Percentiles rank a stretch among this genome's conserved stretches.
These are phyloP conservation scores for Latrodectus hesperus DNA, from an alignment of 2,888 invertebrate species.

Conservation along the genomic window DNA sequence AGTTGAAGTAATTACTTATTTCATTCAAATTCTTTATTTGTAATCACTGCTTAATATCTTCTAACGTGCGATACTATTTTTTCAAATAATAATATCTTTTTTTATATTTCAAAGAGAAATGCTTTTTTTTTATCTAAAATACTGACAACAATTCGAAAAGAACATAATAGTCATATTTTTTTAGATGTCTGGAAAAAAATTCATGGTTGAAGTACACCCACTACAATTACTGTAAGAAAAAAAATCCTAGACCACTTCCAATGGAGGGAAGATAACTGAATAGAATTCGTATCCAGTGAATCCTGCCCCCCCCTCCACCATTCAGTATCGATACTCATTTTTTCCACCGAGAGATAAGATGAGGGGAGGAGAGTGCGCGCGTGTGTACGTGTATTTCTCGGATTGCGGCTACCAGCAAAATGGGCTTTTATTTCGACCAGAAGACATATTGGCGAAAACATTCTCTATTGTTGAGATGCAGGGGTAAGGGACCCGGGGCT, in stretches of 20 bases:
- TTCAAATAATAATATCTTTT: too few relatives aligned
- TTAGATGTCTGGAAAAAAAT: not conserved
- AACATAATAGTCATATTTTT: too few relatives aligned
- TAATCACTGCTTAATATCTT: too few relatives aligned
- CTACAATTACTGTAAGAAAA: not conserved
- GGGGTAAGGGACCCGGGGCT: not conserved
- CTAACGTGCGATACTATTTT: too few relatives aligned
- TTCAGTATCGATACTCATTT: conserved; percentile 2
- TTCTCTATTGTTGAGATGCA: not conserved
- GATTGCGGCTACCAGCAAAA: not conserved
- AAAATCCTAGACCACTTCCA: not conserved
- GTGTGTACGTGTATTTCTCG: not conserved
- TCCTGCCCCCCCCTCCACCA: not conserved
- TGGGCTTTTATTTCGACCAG: not conserved
- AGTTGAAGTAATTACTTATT: too few relatives aligned
- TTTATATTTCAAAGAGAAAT: too few relatives aligned
- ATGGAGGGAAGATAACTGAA: not conserved
- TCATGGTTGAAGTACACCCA: not conserved
- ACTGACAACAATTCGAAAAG: too few relatives aligned
- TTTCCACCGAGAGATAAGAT: not conserved
- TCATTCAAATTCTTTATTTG: too few relatives aligned
- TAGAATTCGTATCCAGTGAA: not conserved
- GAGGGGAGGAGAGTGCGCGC: not conserved
- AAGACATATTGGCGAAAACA: conserved; percentile 5
- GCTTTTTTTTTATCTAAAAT: too few relatives aligned